These are phyloP conservation scores for Onchidella celtica DNA, from an alignment of 2,888 invertebrate species.

Conservation along the genomic window DNA sequence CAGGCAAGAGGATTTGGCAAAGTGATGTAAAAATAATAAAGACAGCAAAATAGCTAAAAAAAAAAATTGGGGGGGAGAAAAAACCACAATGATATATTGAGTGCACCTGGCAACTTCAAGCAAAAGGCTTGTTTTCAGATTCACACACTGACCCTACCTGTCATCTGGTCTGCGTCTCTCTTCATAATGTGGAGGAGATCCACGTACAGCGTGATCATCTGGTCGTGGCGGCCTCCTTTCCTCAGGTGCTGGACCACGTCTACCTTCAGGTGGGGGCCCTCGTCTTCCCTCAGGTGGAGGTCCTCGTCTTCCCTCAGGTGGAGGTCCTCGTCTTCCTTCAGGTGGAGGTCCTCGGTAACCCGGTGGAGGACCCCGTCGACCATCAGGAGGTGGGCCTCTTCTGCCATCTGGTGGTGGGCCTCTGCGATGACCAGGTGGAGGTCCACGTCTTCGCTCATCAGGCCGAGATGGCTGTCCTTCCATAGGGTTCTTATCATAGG, in stretches of 20 bases:
- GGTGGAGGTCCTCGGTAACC: constrained; percentile 51
- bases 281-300: constrained; percentile 53
- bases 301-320: constrained; percentile 49
- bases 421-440: constrained; percentile 55
- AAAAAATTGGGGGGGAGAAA: no score
- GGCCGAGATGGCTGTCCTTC: constrained; percentile 33
- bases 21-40: no score
- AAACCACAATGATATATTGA: no score
- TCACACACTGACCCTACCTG: no score
- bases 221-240: constrained; percentile 24
- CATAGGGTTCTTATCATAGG: constrained; percentile 40
- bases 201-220: background rate
- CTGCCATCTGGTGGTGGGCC: constrained; percentile 47
- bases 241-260: constrained; percentile 36
- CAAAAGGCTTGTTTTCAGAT: no score
- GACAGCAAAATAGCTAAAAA: no score
- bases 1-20: no score
- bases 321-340: constrained; percentile 51
- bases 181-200: constrained; percentile 32
- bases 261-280: constrained; percentile 45
- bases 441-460: constrained; percentile 51
- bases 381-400: constrained; percentile 48
- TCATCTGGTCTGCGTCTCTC: background rate
- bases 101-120: no score
- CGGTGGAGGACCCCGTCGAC: constrained; percentile 30